Evolutionary conservation across 30 jellyfish, hydroid and myxozoan species (phyloP).

Genomic region (Cassiopea andromeda): DNA sequence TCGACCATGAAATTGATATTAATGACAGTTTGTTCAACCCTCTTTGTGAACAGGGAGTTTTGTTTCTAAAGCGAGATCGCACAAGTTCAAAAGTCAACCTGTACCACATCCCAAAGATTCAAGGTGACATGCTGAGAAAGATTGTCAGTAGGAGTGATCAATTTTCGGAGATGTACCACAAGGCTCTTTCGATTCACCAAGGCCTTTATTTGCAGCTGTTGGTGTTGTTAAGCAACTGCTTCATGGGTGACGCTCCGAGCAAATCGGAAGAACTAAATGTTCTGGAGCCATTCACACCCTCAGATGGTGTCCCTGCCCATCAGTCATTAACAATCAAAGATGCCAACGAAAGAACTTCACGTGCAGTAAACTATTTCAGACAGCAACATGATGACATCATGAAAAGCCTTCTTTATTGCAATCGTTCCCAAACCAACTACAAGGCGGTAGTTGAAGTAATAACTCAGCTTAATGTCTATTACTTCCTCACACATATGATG

Average conservation of each 20-base stretch:
- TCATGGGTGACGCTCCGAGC: conserved; percentile 57
- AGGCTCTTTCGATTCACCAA: conserved; percentile 45
- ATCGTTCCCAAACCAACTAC: conserved; percentile 14
- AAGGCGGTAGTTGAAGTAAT: conserved; percentile 12
- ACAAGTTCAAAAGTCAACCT: not conserved
- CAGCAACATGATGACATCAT: conserved; percentile 36
- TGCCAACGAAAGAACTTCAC: conserved; percentile 27
- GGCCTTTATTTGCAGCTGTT: conserved; percentile 9
- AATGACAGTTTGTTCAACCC: conserved; percentile 32
- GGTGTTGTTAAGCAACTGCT: conserved; percentile 44
- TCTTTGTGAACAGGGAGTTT: conserved; percentile 55
- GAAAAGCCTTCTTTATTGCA: conserved; percentile 31
- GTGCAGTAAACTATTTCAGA: conserved; percentile 32
- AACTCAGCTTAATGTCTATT: conserved; percentile 26
- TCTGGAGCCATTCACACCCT: conserved; percentile 70
- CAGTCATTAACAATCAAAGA: conserved; percentile 18
- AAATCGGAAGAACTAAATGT: conserved; percentile 35
- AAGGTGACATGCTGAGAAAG: conserved; percentile 29
- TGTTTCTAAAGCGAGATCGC: conserved; percentile 22
- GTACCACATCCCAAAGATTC: conserved; percentile 46
- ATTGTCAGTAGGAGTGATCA: conserved; percentile 6
- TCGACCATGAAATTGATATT: conserved; percentile 6
- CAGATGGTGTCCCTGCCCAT: conserved; percentile 65
- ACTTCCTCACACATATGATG: conserved; percentile 31
- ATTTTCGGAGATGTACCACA: not conserved